Conservation (phyloP, 2,888 invertebrate genomes). For the Troglohyphantes excavatus region DNA sequence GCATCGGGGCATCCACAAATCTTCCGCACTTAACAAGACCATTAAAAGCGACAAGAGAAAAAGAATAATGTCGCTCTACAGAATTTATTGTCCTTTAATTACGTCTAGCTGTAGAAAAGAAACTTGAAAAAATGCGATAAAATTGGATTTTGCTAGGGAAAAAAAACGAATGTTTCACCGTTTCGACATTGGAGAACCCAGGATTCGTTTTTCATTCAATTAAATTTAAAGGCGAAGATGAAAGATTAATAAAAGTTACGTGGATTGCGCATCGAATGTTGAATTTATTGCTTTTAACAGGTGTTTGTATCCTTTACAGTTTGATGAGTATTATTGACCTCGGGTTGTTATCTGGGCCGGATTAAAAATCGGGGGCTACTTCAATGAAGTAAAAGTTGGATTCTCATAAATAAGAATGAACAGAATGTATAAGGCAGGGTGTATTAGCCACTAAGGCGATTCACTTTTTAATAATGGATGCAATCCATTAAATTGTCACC, state of each 20-base stretch:
- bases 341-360: background rate
- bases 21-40: constrained; percentile 72
- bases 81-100: constrained; percentile 71
- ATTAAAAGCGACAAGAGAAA: constrained; percentile 56
- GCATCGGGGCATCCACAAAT: constrained; percentile 52
- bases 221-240: constrained; percentile 2
- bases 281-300: background rate
- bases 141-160: background rate
- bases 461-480: no score
- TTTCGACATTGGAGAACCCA: background rate
- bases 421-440: no score
- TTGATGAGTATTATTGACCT: background rate
- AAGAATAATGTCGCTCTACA: constrained; percentile 15
- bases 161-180: background rate
- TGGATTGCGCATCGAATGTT: background rate
- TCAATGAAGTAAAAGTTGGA: no score
- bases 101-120: background rate
- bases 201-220: background rate
- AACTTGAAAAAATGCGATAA: background rate
- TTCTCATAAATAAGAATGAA: no score
- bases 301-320: background rate
- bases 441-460: no score
- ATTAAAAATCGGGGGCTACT: no score
- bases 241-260: background rate
- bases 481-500: no score